phyloP scores from a whole-genome alignment of 2,797 vertebrate genomes.

The Alauda arvensis region DNA sequence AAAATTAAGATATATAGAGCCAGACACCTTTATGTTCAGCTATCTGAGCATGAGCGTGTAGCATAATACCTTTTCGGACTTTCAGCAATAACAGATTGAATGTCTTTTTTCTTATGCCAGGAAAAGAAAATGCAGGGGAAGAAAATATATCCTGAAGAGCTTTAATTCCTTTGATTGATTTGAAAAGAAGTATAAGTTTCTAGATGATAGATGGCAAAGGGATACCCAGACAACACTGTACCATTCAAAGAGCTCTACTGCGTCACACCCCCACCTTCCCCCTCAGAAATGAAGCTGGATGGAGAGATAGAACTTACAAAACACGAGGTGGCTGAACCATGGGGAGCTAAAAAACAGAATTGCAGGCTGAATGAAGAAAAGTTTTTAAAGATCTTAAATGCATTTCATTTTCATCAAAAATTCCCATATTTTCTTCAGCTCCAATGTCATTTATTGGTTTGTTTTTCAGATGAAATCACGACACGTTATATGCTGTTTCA shows the following conservation, averaged over 20 bases:
- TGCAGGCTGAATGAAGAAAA: background rate
- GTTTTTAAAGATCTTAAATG: background rate
- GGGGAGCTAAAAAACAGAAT: background rate
- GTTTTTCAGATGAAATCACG: background rate
- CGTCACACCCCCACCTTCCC: rapidly evolving
- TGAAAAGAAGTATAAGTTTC: background rate
- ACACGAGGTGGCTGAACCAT: background rate
- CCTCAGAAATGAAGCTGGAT: background rate
- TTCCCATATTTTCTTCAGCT: background rate
- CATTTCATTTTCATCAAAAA: background rate
- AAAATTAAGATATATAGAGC: background rate
- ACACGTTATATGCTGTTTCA: rapidly evolving
- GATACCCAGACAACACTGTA: background rate
- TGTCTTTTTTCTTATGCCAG: background rate
- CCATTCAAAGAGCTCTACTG: background rate
- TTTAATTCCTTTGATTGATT: background rate
- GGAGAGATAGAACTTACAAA: background rate
- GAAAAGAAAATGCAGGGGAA: background rate
- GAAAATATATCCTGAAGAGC: background rate
- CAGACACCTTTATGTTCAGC: background rate
- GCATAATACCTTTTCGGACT: background rate
- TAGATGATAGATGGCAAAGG: background rate
- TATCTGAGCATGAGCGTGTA: background rate
- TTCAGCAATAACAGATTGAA: background rate
- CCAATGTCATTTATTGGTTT: background rate